Conservation (phyloP, 2,888 invertebrate species). For the Dicyrtoma fusca region DNA sequence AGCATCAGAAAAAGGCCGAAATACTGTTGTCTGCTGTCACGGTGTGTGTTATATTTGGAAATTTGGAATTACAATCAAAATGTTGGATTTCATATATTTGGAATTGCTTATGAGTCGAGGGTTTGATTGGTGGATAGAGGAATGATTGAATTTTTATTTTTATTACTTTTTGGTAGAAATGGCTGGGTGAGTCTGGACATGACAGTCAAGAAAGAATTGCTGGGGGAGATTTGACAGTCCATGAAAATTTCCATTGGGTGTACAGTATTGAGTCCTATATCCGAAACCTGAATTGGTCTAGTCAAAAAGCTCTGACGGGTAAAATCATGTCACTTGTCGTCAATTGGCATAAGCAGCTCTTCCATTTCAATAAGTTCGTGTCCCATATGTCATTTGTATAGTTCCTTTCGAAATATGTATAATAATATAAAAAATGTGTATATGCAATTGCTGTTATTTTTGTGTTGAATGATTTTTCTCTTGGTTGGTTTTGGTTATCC, state of each 20-base stretch:
- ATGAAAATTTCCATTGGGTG: conserved; percentile 52
- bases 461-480: neutral
- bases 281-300: conserved; percentile 52
- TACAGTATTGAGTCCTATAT: conserved; percentile 56
- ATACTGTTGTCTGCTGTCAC: conserved; percentile 29
- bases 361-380: conserved; percentile 50
- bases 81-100: neutral
- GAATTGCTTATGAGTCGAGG: neutral
- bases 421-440: no score
- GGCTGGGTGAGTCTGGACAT: conserved; percentile 22
- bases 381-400: neutral
- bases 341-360: conserved; percentile 54
- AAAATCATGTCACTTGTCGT: conserved; percentile 49
- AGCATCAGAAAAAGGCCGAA: conserved; percentile 35
- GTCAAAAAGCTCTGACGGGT: conserved; percentile 51
- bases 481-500: neutral
- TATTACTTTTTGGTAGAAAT: conserved; percentile 20
- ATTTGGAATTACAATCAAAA: neutral
- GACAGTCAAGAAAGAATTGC: neutral
- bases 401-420: neutral
- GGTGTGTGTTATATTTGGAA: neutral
- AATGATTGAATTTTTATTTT: neutral
- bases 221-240: neutral
- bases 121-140: neutral
- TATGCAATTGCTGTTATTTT: no score